Conservation (phyloP, 2,797 vertebrate species). For the Onychomys leucogaster region DNA sequence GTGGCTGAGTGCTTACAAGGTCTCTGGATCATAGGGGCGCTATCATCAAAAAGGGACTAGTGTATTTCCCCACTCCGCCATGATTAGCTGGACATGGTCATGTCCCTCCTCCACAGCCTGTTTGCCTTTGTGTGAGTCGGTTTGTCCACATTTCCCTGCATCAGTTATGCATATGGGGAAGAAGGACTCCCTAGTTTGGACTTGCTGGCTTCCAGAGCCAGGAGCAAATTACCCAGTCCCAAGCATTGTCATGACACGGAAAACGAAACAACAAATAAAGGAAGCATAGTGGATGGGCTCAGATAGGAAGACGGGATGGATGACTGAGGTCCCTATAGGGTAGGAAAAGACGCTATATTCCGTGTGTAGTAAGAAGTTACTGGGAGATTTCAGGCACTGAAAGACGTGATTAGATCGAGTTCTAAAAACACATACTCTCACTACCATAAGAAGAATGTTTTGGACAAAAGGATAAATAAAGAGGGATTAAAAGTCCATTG, state of each 20-base stretch:
- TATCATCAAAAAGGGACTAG: background rate
- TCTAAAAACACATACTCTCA: background rate
- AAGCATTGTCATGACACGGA: background rate
- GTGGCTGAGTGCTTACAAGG: rapidly evolving
- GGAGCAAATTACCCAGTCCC: background rate
- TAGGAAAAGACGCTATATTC: background rate
- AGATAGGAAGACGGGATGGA: background rate
- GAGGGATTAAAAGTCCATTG: background rate
- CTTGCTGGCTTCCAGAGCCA: background rate
- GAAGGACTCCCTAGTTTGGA: too few species aligned
- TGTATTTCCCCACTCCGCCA: background rate
- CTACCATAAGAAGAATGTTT: background rate
- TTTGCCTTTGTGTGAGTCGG: background rate
- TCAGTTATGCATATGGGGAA: background rate
- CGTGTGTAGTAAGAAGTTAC: background rate
- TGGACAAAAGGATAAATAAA: background rate
- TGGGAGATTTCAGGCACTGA: background rate
- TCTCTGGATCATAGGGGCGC: background rate
- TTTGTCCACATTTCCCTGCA: background rate
- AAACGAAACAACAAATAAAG: background rate
- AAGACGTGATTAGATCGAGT: background rate
- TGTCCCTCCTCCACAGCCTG: background rate
- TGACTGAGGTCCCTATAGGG: background rate
- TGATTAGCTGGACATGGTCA: background rate
- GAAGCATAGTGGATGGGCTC: background rate